phyloP scores from a whole-genome alignment of 2,888 invertebrate genomes.

The Caenorhabditis afra region DNA sequence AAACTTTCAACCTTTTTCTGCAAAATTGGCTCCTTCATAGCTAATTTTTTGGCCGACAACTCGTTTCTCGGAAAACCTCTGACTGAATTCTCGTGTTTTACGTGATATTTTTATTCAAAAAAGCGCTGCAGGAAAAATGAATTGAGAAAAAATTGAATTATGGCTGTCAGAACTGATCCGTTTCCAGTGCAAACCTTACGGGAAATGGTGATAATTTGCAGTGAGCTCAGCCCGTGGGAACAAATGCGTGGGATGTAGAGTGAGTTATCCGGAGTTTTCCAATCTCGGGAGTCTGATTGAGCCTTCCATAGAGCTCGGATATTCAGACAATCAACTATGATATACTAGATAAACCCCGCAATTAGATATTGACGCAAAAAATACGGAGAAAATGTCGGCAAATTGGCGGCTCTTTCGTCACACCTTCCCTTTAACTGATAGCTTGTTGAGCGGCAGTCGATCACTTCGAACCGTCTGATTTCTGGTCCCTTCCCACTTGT shows the following conservation, averaged over 20 bases:
- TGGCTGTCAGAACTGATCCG: background rate
- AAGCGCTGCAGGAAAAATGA: background rate
- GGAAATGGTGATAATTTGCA: conserved; percentile 33
- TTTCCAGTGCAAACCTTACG: conserved; percentile 6
- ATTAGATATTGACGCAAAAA: conserved; percentile 24
- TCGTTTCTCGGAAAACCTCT: conserved; percentile 10
- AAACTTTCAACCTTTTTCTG: conserved; percentile 41
- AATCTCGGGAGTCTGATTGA: too few species aligned
- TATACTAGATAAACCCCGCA: background rate
- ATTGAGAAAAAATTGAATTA: conserved; percentile 34
- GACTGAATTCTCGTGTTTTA: background rate
- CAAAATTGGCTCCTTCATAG: conserved; percentile 43
- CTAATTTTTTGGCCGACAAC: conserved; percentile 27
- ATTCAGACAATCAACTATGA: background rate
- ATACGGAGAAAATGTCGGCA: conserved; percentile 1
- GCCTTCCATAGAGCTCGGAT: too few species aligned
- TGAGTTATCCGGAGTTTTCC: too few species aligned
- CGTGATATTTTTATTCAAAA: background rate
- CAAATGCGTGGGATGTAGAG: conserved; percentile 22
- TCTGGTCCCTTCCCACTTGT: conserved; percentile 32
- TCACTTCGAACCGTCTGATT: conserved; percentile 18
- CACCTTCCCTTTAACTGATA: background rate
- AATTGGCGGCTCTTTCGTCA: conserved; percentile 31
- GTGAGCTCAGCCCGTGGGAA: conserved; percentile 9
- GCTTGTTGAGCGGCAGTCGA: conserved; percentile 1